These are phyloP conservation scores for Oriolus oriolus DNA, from an alignment of 2,113 vertebrate genomes.

Conservation along the genomic window DNA sequence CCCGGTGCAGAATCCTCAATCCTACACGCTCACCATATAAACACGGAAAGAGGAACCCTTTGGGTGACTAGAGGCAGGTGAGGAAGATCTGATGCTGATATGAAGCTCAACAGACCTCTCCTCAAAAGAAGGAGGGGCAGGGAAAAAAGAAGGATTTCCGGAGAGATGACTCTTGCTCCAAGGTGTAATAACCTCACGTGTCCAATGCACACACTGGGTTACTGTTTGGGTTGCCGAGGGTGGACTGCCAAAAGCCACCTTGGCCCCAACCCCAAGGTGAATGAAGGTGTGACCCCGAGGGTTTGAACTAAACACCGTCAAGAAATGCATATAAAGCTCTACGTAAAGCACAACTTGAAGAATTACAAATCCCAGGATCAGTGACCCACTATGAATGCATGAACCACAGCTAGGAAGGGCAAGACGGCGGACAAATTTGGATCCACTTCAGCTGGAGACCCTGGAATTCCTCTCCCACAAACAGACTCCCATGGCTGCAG, in stretches of 20 bases:
- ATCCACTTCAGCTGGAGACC: not conserved
- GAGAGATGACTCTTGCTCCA: not conserved
- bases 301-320: not conserved
- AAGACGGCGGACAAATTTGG: not conserved
- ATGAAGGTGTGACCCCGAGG: not conserved
- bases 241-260: not conserved
- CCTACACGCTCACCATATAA: not conserved
- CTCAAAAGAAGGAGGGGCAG: not conserved
- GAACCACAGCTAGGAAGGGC: not conserved
- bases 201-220: not conserved
- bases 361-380: not conserved
- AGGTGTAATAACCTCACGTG: not conserved
- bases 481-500: not conserved
- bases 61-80: not conserved
- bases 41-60: not conserved
- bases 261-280: not conserved
- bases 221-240: not conserved
- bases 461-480: not conserved
- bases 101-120: not conserved
- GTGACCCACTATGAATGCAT: not conserved
- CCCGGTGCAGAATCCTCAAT: not conserved
- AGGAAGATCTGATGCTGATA: not conserved
- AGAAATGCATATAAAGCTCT: not conserved
- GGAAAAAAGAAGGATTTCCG: not conserved
- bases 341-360: not conserved